Evolutionary conservation across 1,140 invertebrate species (phyloP).

Genomic region (Geopemphigus sp.): DNA sequence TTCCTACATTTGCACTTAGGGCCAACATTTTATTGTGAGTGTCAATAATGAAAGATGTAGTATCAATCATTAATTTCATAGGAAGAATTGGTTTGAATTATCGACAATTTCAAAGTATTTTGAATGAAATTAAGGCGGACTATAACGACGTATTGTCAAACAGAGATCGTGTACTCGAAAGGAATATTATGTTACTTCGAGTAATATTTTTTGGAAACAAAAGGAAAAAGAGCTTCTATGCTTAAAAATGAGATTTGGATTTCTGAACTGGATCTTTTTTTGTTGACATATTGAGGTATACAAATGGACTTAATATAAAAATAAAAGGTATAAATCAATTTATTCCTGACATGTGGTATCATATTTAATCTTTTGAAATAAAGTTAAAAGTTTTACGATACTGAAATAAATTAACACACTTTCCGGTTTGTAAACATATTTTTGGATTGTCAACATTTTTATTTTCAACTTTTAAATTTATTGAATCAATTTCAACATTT

Average conservation of each 20-base stretch:
- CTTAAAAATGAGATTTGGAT: neutral
- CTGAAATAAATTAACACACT: neutral
- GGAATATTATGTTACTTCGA: neutral
- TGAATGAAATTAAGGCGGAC: slow-evolving; percentile 1
- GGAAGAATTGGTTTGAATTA: slow-evolving; percentile 9
- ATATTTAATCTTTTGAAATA: too few relatives aligned
- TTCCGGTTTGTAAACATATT: neutral
- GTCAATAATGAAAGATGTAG: slow-evolving; percentile 30
- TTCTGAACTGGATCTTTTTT: neutral
- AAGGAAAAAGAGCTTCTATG: too few relatives aligned
- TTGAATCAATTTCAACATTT: too few relatives aligned
- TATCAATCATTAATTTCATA: slow-evolving; percentile 11
- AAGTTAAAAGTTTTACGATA: too few relatives aligned
- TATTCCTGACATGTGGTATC: too few relatives aligned
- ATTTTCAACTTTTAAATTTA: too few relatives aligned
- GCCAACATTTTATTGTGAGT: neutral
- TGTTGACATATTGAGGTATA: neutral
- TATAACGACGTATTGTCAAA: slow-evolving; percentile 17
- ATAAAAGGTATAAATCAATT: neutral
- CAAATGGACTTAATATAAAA: neutral
- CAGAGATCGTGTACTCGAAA: slow-evolving; percentile 13
- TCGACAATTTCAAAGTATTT: slow-evolving; percentile 17
- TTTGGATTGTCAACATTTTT: neutral
- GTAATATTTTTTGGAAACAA: too few relatives aligned
- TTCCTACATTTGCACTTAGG: neutral